phyloP scores from a whole-genome alignment of 2,888 invertebrate genomes.

The Folsomia candida region DNA sequence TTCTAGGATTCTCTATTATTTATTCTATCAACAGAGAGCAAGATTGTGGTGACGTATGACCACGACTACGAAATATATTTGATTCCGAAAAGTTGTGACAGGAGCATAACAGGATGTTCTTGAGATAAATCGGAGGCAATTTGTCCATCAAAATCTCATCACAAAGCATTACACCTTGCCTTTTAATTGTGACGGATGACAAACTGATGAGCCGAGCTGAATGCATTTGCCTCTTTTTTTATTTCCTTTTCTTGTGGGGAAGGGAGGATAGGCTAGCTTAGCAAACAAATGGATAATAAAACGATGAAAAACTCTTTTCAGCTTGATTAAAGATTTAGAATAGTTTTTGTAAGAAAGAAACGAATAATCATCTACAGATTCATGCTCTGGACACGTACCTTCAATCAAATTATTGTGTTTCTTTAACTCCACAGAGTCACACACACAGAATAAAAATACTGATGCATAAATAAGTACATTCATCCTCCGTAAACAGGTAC shows the following conservation, averaged over 20 bases:
- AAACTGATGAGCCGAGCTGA: background rate
- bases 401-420: background rate
- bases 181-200: background rate
- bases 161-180: background rate
- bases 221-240: no score
- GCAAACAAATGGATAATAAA: conserved; percentile 9
- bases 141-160: conserved; percentile 14
- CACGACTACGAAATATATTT: background rate
- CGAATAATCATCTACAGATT: background rate
- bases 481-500: background rate
- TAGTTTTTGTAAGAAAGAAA: background rate
- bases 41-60: no score
- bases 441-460: no score
- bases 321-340: conserved; percentile 18
- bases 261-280: background rate
- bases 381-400: background rate
- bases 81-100: no score
- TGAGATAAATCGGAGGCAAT: conserved; percentile 14
- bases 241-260: background rate
- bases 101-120: background rate
- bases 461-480: no score
- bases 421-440: background rate
- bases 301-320: conserved; percentile 9
- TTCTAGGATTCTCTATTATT: background rate
- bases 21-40: no score